A percentile compares a stretch with the other conserved stretches of the same genome.
These are phyloP conservation scores for Helicorthomorpha holstii DNA, from an alignment of 1,140 invertebrate species.

Conservation along the genomic window DNA sequence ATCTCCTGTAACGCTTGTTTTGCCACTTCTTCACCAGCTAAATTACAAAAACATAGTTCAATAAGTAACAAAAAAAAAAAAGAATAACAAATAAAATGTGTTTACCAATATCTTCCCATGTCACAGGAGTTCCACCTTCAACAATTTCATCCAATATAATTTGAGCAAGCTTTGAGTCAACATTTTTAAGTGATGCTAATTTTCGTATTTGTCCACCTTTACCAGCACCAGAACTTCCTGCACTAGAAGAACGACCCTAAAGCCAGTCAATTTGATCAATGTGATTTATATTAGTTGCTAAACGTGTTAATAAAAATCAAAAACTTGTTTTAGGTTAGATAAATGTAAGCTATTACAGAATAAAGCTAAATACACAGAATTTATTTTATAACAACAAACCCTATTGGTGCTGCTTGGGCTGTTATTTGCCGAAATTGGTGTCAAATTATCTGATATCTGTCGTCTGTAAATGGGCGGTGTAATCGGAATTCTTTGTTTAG, in stretches of 20 bases:
- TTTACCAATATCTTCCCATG: slow-evolving; percentile 87
- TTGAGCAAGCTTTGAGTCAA: slow-evolving; percentile 76
- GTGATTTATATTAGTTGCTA: no score
- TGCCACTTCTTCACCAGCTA: slow-evolving; percentile 45
- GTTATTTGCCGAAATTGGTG: no score
- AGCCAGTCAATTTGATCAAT: no score
- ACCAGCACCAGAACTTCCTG: no score
- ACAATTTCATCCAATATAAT: slow-evolving; percentile 50
- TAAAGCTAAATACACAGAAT: no score
- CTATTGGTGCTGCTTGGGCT: no score
- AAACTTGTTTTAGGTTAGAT: no score
- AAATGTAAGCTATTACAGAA: no score
- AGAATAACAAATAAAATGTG: background rate
- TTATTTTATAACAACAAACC: no score
- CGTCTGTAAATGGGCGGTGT: background rate
- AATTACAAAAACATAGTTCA: background rate
- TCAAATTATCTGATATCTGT: background rate
- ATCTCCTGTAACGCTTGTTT: slow-evolving; percentile 96
- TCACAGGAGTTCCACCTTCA: slow-evolving; percentile 57
- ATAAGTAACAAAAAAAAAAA: background rate
- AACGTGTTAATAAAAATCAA: no score
- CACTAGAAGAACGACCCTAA: no score
- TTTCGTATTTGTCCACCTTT: no score
- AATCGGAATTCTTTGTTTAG: background rate
- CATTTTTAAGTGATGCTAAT: slow-evolving; percentile 31